Evolutionary conservation across 2,113 vertebrate genomes (phyloP), one percentile per base, ranked within the genome.

Genomic region (Hippocampus abdominalis): DNA sequence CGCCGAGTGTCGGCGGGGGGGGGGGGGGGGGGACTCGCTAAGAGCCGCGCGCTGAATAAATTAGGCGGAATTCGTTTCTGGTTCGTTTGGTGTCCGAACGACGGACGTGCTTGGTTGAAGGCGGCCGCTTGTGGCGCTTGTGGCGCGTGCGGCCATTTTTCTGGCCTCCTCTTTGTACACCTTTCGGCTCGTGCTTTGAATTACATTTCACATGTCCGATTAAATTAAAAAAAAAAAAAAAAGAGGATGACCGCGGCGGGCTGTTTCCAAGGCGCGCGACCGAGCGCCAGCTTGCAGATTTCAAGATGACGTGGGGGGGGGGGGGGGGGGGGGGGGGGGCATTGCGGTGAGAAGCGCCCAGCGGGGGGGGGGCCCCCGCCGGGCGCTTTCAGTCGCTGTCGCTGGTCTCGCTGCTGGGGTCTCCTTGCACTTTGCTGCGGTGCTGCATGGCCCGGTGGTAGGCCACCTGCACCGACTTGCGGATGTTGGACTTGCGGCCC

Each of bases 371-470:
- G n/a, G 73, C 72, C 67, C 32, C 29, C 21, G 15, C 49, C 39
- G 54, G 64, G 42, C 60, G 72, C 60, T 64, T 69, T 91, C 89
- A 95, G 92, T 98, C 96, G 25, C 94, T 97, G 79, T 99, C 97
- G 12, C 96, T 98, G 76, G 95, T 97, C 84, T 98, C 96, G 8
- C 97, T 98, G 94, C 95, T 99, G 81, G 95, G 97, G 81, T 97
- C 96, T 49, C 96, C 96, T 85, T 98, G 97, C 84, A 99, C 97
- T 81, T 98, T 98, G 93, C 95, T 99, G 78, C 96, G 97, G 87
- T 98, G 97, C 89, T 97, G 96, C 95, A 99, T 95, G 82, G 97
- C 97, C 0, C 97, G 94, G 85, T 98, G 95, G 80, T 98, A 98
- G 32, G 96, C 97, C 6, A 98, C 96, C 89, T 98, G 96, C 76